Conservation (phyloP, 1,140 invertebrate species). For the Apolygus lucorum region DNA sequence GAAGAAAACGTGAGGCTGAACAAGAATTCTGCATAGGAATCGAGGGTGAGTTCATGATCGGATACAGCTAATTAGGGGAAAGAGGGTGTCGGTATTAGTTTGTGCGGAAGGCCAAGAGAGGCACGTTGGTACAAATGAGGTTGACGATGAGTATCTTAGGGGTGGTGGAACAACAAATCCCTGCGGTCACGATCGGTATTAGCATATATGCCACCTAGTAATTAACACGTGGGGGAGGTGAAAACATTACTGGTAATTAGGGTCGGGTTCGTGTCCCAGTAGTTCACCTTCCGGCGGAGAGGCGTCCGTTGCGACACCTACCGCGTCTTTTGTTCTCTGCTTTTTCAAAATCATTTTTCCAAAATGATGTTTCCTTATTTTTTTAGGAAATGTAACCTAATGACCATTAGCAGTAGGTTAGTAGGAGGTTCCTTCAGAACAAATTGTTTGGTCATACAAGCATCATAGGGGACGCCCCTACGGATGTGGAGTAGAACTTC, state of each 20-base stretch:
- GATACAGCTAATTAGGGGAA: constrained; percentile 6
- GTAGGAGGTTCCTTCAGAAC: too few relatives aligned
- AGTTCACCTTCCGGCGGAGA: constrained; percentile 1
- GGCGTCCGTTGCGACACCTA: not conserved
- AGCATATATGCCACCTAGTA: constrained; percentile 14
- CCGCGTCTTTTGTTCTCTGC: too few relatives aligned
- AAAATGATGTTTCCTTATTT: too few relatives aligned
- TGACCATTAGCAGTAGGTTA: too few relatives aligned
- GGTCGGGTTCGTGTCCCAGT: not conserved
- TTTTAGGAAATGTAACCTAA: too few relatives aligned
- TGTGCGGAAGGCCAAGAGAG: constrained; percentile 11
- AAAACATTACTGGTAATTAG: constrained; percentile 6
- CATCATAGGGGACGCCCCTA: too few relatives aligned
- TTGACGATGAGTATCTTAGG: constrained; percentile 2
- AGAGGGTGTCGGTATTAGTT: constrained; percentile 3
- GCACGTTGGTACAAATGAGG: constrained; percentile 14
- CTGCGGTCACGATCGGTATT: constrained; percentile 10
- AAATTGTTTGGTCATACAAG: too few relatives aligned
- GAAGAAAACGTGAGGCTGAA: not conserved
- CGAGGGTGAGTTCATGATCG: constrained; percentile 5
- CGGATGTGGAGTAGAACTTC: too few relatives aligned
- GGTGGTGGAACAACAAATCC: not conserved
- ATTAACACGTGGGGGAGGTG: constrained; percentile 5
- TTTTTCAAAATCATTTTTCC: too few relatives aligned
- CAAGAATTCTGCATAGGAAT: not conserved